These are phyloP conservation scores for Pygmarrhopalites habei DNA, from an alignment of 1,140 invertebrate genomes.

Conservation along the genomic window DNA sequence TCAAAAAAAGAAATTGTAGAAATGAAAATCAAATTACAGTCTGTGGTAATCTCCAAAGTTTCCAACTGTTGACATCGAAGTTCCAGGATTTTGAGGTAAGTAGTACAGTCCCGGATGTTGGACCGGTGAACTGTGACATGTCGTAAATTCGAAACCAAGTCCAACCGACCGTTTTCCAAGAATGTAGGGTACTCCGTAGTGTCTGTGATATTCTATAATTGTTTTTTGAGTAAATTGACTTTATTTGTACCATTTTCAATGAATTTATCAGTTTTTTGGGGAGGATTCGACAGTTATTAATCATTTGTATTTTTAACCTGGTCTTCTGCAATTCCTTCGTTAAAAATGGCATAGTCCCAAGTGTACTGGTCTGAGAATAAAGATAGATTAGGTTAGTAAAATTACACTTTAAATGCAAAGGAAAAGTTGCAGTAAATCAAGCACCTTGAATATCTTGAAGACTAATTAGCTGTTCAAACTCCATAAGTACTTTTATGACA, in stretches of 20 bases:
- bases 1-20: too few species aligned
- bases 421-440: too few species aligned
- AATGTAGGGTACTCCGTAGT: constrained; percentile 2
- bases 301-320: constrained; percentile 2
- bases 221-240: too few species aligned
- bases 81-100: constrained; percentile 32
- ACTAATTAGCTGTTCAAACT: constrained; percentile 23
- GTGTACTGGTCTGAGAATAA: constrained; percentile 37
- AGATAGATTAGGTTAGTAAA: too few species aligned
- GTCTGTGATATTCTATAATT: neutral
- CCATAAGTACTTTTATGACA: constrained; percentile 27
- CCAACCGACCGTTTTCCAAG: constrained; percentile 10
- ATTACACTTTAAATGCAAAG: too few species aligned
- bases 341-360: constrained; percentile 36
- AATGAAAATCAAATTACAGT: too few species aligned
- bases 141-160: constrained; percentile 11
- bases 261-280: too few species aligned
- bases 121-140: constrained; percentile 30
- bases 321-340: constrained; percentile 28
- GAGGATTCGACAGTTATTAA: too few species aligned
- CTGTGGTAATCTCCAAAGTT: constrained; percentile 29
- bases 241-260: too few species aligned
- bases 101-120: constrained; percentile 32
- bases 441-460: constrained; percentile 31
- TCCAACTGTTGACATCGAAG: constrained; percentile 12